Conservation (phyloP, 1,140 invertebrate species). For the Samia ricini region DNA sequence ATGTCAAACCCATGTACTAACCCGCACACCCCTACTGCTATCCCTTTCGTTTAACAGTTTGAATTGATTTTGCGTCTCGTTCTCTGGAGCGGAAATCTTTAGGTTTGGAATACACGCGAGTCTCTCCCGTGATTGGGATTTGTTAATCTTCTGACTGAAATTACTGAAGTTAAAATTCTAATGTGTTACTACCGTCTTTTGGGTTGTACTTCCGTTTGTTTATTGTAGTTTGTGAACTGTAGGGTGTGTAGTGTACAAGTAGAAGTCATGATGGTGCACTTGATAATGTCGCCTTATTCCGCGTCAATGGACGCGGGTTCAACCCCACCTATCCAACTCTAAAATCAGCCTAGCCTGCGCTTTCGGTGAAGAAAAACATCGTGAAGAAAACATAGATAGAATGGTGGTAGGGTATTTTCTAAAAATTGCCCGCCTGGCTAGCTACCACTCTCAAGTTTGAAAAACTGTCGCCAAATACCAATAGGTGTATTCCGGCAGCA, state of each 20-base stretch:
- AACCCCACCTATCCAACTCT: too few relatives aligned
- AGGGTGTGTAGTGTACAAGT: slow-evolving; percentile 14
- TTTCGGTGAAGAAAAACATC: too few relatives aligned
- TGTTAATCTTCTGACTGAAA: slow-evolving; percentile 60
- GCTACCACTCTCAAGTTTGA: too few relatives aligned
- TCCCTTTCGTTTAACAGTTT: slow-evolving; percentile 26
- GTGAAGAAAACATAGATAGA: too few relatives aligned
- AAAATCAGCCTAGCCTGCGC: too few relatives aligned
- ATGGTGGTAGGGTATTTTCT: too few relatives aligned
- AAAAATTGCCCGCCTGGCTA: too few relatives aligned
- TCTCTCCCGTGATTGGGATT: slow-evolving; percentile 69
- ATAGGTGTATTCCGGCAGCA: too few relatives aligned
- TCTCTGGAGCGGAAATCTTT: slow-evolving; percentile 55
- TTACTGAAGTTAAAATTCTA: slow-evolving; percentile 65
- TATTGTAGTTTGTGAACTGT: slow-evolving; percentile 22
- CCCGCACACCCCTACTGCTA: slow-evolving; percentile 36
- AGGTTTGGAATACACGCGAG: slow-evolving; percentile 57
- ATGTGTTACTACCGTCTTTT: slow-evolving; percentile 56
- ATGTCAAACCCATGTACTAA: slow-evolving; percentile 76
- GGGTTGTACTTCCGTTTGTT: slow-evolving; percentile 41
- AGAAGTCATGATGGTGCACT: too few relatives aligned
- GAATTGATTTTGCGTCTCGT: slow-evolving; percentile 28
- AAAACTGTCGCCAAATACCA: too few relatives aligned
- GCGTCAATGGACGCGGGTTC: too few relatives aligned
- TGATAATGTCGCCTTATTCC: too few relatives aligned